Evolutionary conservation across 92 coral and sea anemone genomes (phyloP), one percentile per base, ranked within the genome.

Genomic region (Heliopora coerulea): DNA sequence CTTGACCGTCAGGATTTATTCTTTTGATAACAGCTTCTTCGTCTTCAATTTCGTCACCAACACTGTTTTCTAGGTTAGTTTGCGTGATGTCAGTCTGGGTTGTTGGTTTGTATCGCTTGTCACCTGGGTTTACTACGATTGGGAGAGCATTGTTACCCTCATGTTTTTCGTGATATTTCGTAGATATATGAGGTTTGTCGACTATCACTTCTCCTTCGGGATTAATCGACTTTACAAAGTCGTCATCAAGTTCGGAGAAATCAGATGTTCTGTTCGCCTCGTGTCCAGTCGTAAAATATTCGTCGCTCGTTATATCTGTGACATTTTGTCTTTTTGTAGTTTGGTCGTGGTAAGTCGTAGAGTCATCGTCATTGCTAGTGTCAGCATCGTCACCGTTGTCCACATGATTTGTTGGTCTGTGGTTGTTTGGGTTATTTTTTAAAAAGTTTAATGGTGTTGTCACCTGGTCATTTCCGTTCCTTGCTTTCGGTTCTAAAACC

Each of bases 11-110:
- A 0, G 77, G 77, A 63, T 70, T 70, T 14, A 70, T 70, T 24
- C 62, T 70, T 52, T 52, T 70, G 5, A 70, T 70, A 52, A 70
- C 3, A 23, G 77, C 49, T 11, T 70, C 77, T n/a, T 70, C 77
- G 34, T 70, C 77, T 0, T 19, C 17, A 44, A 67, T 44, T 20
- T 48, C 62, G 61, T 69, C 62, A 24, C 49, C 14, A 21, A 69
- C 7, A 54, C 74, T 67, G 27, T 67, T 59, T 24, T 44, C 74
- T 25, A 67, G 24, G 30, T 67, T n/a, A 3, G 58, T 67, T 27
- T 44, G 34, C 2, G 44, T 67, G 11, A 26, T 21, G 62, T 70
- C 39, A 70, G 62, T 54, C 32, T 54, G 63, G 33, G 64, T 31
- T 28, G 10, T 52, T 54, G 42, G 42, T 29, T 70, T 44, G 50